Conservation (phyloP, 92 coral and sea anemone species). For the Parazoanthus atlanticus region DNA sequence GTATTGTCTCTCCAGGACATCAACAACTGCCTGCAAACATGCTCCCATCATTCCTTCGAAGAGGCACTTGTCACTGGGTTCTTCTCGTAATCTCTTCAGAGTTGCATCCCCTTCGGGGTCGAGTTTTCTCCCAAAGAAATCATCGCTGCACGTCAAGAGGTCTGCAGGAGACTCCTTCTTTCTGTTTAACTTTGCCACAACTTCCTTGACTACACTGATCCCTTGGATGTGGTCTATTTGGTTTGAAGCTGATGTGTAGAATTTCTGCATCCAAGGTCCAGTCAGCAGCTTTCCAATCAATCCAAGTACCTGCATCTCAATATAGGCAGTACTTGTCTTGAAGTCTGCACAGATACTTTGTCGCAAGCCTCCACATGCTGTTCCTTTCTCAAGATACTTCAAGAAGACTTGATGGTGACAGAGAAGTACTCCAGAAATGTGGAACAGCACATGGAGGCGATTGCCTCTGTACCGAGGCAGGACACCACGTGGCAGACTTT, state of each 20-base stretch:
- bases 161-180: constrained; percentile 6
- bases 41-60: background rate
- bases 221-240: no score
- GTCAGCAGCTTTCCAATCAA: background rate
- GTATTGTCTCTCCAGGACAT: constrained; percentile 35
- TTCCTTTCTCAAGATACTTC: background rate
- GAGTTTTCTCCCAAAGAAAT: background rate
- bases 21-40: constrained; percentile 3
- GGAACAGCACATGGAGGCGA: constrained; percentile 7
- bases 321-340: background rate
- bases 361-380: constrained; percentile 2
- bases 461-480: background rate
- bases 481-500: background rate
- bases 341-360: background rate
- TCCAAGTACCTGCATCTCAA: constrained; percentile 7
- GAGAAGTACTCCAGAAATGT: background rate
- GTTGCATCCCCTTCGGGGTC: background rate
- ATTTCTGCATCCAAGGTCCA: background rate
- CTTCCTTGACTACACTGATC: background rate
- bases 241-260: background rate
- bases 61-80: background rate
- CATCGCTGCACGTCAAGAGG: background rate
- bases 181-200: background rate
- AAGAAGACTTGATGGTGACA: background rate
- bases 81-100: background rate